phyloP scores from a whole-genome alignment of 2,888 invertebrate genomes.

The Papilio elwesi region DNA sequence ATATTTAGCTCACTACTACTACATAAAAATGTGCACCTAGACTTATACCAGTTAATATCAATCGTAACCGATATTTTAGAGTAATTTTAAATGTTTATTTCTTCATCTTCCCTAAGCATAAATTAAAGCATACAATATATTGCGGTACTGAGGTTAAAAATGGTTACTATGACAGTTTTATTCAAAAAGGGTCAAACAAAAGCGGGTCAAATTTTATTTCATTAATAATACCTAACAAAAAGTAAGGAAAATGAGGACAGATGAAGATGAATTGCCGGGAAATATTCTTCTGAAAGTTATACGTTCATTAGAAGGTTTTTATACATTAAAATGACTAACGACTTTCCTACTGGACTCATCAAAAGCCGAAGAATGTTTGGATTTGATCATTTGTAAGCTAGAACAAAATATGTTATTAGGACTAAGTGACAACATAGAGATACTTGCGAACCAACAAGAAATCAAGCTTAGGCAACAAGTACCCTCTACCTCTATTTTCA shows the following conservation, averaged over 20 bases:
- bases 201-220: conserved; percentile 6
- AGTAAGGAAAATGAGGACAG: conserved; percentile 21
- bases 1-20: too few species aligned
- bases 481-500: too few species aligned
- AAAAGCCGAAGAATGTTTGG: not conserved
- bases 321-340: conserved; percentile 23
- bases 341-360: not conserved
- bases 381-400: too few species aligned
- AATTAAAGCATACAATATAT: not conserved
- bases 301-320: conserved; percentile 24
- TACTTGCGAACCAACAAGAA: too few species aligned
- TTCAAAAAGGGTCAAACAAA: conserved; percentile 12
- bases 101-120: not conserved
- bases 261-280: conserved; percentile 34
- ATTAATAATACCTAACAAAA: conserved; percentile 23
- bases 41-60: too few species aligned
- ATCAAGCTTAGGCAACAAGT: too few species aligned
- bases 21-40: too few species aligned
- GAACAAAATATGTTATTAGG: too few species aligned
- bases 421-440: too few species aligned
- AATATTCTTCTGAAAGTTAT: conserved; percentile 20
- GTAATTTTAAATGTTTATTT: too few species aligned
- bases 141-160: not conserved
- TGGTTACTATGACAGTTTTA: conserved; percentile 9
- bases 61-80: too few species aligned